A percentile compares a stretch with the other conserved stretches of the same genome.
Conservation (phyloP, 2,797 vertebrate species). For the Taenioides sp. region DNA sequence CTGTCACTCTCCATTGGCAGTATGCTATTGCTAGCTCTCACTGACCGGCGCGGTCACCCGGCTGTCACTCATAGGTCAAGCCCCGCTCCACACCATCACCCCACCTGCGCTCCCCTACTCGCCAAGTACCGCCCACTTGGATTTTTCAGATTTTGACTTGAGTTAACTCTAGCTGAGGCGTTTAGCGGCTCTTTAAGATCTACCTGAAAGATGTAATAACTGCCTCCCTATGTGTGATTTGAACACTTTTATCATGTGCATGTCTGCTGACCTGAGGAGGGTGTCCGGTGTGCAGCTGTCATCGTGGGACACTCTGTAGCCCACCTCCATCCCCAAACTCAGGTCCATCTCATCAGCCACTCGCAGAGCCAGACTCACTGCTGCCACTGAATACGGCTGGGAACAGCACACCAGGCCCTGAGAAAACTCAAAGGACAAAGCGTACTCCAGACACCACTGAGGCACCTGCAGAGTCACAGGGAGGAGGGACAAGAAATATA, state of each 20-base stretch:
- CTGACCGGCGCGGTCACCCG: no score
- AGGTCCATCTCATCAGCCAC: constrained; percentile 98
- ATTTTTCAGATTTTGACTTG: no score
- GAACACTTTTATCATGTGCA: neutral
- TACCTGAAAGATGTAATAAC: constrained; percentile 1
- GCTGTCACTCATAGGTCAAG: no score
- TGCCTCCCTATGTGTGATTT: neutral
- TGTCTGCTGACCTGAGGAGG: constrained; percentile 83
- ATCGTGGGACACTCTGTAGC: constrained; percentile 90
- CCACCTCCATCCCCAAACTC: constrained; percentile 91
- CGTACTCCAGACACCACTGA: constrained; percentile 95
- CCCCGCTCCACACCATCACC: no score
- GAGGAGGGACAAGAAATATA: neutral
- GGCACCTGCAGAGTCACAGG: constrained; percentile 80
- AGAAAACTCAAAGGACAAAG: constrained; percentile 83
- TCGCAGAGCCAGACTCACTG: constrained; percentile 85
- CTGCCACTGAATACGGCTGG: constrained; percentile 86
- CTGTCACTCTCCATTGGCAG: no score
- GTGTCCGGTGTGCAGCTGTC: constrained; percentile 90
- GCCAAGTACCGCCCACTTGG: no score
- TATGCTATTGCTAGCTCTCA: no score
- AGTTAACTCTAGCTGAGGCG: no score
- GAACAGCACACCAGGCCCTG: constrained; percentile 88
- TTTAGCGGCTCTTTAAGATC: neutral
- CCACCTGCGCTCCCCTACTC: no score